Base-by-base conservation (phyloP, 1,140 invertebrate genomes). In the Monomorium pharaonis region DNA sequence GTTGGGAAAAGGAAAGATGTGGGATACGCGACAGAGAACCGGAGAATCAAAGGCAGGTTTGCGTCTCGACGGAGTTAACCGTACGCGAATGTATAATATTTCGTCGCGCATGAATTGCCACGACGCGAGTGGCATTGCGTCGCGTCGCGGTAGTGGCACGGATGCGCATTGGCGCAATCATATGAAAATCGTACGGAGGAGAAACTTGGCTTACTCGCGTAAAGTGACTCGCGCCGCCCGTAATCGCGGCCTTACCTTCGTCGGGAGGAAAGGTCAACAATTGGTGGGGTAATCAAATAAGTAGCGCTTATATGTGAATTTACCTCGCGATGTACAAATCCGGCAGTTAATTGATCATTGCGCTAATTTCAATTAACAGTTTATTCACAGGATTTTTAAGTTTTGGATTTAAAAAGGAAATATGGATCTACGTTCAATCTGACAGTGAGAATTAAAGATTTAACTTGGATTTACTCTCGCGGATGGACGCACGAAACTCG, bases 51-150 rank as follows among this genome's bases (percentile, higher is more conserved):
- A 77, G 49, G 49, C 37, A 86, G 65, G 37, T 16, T 70, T 63
- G 70, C 83, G 80, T 88, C 86, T 63, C 54, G 86, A 33, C n/a
- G 62, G 54, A 56, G 51, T 77, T 62, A 69, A 44, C 27, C 54
- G 54, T 84, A 21, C 70, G 85, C 84, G 62, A 74, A 67, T 80
- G 76, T 65, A 63, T 86, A 88, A 89, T 89, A 85, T 80, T 81
- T 81, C 72, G 86, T 14, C 75, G 69, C 62, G 88, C 58, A 69
- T 62, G 83, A 81, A 77, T 88, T 69, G 70, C 74, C 80, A 30
- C 78, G 30, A 30, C 62, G 63, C 54, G 47, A 84, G 21, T 83
- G 37, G 44, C 44, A 44, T 60, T 49, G 51, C 30, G 84, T 87
- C 85, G 70, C 33, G 85, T 86, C 85, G 72, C 54, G 42, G 6